A percentile compares a stretch with the other conserved stretches of the same genome.
These are phyloP conservation scores for Bombus sylvicola DNA, from an alignment of 1,140 invertebrate species.

Conservation along the genomic window DNA sequence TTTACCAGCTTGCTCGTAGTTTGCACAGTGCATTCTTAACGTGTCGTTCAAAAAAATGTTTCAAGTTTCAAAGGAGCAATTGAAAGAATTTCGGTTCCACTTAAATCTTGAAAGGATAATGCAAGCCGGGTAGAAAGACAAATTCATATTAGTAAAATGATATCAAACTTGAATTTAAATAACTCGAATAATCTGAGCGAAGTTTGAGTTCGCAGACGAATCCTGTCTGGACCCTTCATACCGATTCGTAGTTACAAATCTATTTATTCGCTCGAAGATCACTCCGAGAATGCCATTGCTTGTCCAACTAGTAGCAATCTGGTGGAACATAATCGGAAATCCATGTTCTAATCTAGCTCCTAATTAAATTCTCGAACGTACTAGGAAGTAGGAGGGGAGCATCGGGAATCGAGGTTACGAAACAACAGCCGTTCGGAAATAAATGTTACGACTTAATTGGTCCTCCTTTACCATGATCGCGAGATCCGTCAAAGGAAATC, in stretches of 20 bases:
- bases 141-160: no score
- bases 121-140: no score
- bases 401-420: neutral
- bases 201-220: neutral
- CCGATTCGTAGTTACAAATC: neutral
- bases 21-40: no score
- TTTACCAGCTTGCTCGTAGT: no score
- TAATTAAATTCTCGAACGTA: constrained; percentile 27
- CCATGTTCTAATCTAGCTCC: constrained; percentile 33
- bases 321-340: constrained; percentile 34
- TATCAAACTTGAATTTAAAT: no score
- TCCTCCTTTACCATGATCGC: neutral
- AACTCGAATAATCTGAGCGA: neutral
- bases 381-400: neutral
- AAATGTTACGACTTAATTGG: constrained; percentile 18
- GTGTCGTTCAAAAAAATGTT: no score
- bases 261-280: neutral
- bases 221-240: neutral
- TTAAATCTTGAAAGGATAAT: no score
- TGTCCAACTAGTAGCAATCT: constrained; percentile 20
- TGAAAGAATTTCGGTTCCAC: no score
- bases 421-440: neutral
- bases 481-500: constrained; percentile 39
- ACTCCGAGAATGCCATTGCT: neutral
- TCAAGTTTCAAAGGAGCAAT: no score